Evolutionary conservation across 2,888 invertebrate genomes (phyloP).

Genomic region (Sphaerolaimus hirsutus): DNA sequence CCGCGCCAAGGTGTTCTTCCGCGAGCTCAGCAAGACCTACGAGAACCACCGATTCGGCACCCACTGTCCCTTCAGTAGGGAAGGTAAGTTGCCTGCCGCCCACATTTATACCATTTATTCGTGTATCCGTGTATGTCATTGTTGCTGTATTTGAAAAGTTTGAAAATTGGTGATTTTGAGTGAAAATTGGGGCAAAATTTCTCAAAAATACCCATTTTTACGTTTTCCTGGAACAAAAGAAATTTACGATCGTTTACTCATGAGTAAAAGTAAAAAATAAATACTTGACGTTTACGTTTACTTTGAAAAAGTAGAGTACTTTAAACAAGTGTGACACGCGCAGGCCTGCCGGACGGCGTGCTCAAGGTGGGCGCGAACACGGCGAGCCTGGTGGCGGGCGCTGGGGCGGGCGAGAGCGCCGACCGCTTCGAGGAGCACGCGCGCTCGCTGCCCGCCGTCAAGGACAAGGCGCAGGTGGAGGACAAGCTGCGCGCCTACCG

Average conservation of each 20-base stretch:
- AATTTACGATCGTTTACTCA: too few species aligned
- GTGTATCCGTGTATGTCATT: too few species aligned
- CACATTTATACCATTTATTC: too few species aligned
- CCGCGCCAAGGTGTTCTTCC: slow-evolving; percentile 56
- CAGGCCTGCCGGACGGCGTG: neutral
- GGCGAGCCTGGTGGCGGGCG: neutral
- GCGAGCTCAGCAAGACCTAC: slow-evolving; percentile 35
- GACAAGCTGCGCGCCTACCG: neutral
- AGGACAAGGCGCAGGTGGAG: neutral
- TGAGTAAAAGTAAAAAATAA: too few species aligned
- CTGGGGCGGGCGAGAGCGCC: neutral
- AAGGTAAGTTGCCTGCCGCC: neutral
- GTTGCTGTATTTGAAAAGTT: too few species aligned
- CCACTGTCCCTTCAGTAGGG: slow-evolving; percentile 73
- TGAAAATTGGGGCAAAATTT: too few species aligned
- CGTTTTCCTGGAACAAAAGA: too few species aligned
- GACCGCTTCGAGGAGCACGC: neutral
- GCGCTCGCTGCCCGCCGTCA: neutral
- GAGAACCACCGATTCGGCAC: slow-evolving; percentile 67
- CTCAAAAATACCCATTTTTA: too few species aligned
- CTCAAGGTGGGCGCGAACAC: neutral
- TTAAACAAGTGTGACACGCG: too few species aligned
- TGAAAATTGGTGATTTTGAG: too few species aligned
- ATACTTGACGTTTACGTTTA: too few species aligned
- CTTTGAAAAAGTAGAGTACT: too few species aligned